Percentiles rank a stretch among this genome's conserved stretches.
phyloP scores from a whole-genome alignment of 1,140 invertebrate species.

The Halotydeus destructor region DNA sequence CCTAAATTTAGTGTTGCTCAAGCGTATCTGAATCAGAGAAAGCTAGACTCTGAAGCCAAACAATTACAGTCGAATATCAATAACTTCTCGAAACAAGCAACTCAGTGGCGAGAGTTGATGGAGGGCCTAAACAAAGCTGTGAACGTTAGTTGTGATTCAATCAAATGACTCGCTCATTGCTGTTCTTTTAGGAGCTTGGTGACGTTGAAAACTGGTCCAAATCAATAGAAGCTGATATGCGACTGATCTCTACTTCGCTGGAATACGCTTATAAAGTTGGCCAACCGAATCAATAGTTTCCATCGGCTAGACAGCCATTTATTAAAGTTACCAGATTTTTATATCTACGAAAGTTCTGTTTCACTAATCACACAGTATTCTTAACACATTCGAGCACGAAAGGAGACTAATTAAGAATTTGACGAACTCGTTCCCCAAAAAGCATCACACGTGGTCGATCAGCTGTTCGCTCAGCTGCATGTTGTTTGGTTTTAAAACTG shows the following conservation, averaged over 20 bases:
- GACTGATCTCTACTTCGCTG: constrained; percentile 68
- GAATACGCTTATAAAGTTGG: constrained; percentile 69
- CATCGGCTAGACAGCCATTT: too few species aligned
- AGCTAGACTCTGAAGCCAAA: constrained; percentile 88
- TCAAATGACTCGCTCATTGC: background rate
- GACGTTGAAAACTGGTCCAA: constrained; percentile 97
- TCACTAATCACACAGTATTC: too few species aligned
- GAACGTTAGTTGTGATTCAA: constrained; percentile 34
- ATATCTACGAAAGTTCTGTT: too few species aligned
- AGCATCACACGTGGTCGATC: too few species aligned
- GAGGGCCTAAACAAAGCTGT: constrained; percentile 85
- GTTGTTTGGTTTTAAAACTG: too few species aligned
- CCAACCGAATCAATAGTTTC: too few species aligned
- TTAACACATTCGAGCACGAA: too few species aligned
- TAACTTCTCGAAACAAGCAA: constrained; percentile 86
- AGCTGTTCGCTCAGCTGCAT: too few species aligned
- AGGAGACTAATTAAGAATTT: too few species aligned
- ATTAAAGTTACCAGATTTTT: too few species aligned
- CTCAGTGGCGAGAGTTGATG: constrained; percentile 80
- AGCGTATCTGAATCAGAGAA: constrained; percentile 93
- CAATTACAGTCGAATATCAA: constrained; percentile 79
- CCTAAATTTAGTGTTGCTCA: constrained; percentile 58
- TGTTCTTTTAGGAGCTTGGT: constrained; percentile 51
- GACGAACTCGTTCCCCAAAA: too few species aligned
- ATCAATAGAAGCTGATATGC: constrained; percentile 90